Conservation (phyloP, 37 sponge, comb jelly and placozoan species). For the Agelas oroides region DNA sequence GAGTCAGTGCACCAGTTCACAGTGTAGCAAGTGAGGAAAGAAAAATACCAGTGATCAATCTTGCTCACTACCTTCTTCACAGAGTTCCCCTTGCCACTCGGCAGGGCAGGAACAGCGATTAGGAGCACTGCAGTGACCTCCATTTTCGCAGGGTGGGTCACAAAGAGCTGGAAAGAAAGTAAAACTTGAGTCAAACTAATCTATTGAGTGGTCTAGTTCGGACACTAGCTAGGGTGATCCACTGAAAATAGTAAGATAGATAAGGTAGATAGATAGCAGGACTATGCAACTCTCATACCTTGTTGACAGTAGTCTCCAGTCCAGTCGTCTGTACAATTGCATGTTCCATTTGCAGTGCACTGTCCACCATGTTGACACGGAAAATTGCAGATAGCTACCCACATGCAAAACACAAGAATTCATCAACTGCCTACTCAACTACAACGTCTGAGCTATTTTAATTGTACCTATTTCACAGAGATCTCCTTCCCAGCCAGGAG, state of each 20-base stretch:
- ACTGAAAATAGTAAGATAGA: too few species aligned
- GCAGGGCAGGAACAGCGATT: not conserved
- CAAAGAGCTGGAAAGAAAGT: not conserved
- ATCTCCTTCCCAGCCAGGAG: conserved; percentile 2
- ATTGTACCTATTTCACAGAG: too few species aligned
- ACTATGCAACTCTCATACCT: not conserved
- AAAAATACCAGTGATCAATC: too few species aligned
- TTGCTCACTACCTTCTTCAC: not conserved
- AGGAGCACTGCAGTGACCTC: not conserved
- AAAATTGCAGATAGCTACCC: not conserved
- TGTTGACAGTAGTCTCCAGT: not conserved
- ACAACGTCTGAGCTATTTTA: too few species aligned
- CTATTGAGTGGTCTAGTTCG: too few species aligned
- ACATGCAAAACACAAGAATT: too few species aligned
- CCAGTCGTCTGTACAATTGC: not conserved
- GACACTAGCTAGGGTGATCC: too few species aligned
- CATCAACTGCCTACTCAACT: too few species aligned
- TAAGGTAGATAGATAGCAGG: too few species aligned
- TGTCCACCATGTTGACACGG: conserved; percentile 14
- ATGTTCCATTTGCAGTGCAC: not conserved
- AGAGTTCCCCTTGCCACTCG: not conserved
- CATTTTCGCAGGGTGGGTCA: not conserved
- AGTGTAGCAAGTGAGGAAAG: too few species aligned
- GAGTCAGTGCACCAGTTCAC: too few species aligned
- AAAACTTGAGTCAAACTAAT: too few species aligned